Conservation (phyloP, 2,113 vertebrate species). For the Nothobranchius furzeri region DNA sequence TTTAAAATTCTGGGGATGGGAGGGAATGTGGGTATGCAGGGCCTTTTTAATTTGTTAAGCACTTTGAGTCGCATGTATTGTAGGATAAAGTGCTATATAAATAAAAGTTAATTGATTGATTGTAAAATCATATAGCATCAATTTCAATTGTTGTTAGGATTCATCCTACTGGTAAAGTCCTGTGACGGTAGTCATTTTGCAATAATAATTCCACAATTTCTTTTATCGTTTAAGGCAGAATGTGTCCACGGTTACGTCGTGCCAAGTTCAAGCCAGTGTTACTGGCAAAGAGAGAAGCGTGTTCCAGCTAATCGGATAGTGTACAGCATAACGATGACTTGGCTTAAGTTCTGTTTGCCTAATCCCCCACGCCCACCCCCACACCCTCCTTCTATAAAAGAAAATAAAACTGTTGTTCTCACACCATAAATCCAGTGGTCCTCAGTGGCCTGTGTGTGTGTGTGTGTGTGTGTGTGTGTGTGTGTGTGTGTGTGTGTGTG, state of each 20-base stretch:
- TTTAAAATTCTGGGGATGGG: too few species aligned
- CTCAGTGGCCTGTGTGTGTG: constrained; percentile 37
- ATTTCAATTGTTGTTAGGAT: background rate
- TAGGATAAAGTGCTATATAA: too few species aligned
- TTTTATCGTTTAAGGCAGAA: constrained; percentile 1
- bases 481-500: constrained; percentile 2
- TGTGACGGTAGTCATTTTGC: background rate
- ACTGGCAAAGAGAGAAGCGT: constrained; percentile 50
- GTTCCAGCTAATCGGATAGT: constrained; percentile 69
- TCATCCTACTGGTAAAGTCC: background rate
- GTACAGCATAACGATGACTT: constrained; percentile 65
- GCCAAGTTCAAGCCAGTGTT: constrained; percentile 37
- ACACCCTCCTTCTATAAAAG: constrained; percentile 19
- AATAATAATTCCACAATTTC: background rate
- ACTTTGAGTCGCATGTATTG: too few species aligned
- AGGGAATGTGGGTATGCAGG: too few species aligned
- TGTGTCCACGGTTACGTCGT: constrained; percentile 22
- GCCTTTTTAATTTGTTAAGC: too few species aligned
- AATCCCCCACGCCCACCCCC: constrained; percentile 41
- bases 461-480: constrained; percentile 2
- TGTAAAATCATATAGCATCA: background rate
- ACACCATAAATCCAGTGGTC: constrained; percentile 61
- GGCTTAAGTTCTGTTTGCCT: constrained; percentile 67
- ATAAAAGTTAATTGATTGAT: too few species aligned
- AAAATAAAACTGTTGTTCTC: constrained; percentile 47